phyloP scores from a whole-genome alignment of 2,888 invertebrate species.

The Cheilosia scutellata region DNA sequence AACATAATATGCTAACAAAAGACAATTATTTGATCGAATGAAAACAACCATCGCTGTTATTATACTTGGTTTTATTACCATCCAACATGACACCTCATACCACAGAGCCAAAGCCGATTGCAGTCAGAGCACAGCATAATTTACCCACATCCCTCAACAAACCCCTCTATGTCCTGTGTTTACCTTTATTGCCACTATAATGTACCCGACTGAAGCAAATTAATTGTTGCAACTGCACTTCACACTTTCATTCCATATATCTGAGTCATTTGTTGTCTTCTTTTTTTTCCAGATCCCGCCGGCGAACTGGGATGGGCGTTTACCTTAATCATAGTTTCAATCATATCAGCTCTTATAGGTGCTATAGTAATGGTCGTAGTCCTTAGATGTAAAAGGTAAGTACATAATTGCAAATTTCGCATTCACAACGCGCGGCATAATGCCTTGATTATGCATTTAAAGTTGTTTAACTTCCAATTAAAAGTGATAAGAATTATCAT shows the following conservation, averaged over 20 bases:
- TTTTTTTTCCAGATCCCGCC: slow-evolving; percentile 81
- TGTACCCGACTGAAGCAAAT: slow-evolving; percentile 51
- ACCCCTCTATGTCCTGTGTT: slow-evolving; percentile 32
- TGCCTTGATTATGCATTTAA: slow-evolving; percentile 67
- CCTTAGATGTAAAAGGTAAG: slow-evolving; percentile 87
- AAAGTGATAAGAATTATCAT: slow-evolving; percentile 62
- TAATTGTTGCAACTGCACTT: slow-evolving; percentile 69
- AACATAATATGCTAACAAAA: slow-evolving; percentile 61
- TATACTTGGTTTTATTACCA: slow-evolving; percentile 61
- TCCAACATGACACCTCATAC: slow-evolving; percentile 63
- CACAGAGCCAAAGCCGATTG: slow-evolving; percentile 56
- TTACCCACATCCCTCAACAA: slow-evolving; percentile 13
- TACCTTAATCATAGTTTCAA: slow-evolving; percentile 89
- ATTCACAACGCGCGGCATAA: slow-evolving; percentile 32
- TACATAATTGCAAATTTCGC: slow-evolving; percentile 55
- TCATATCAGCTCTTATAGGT: slow-evolving; percentile 89
- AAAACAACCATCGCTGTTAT: slow-evolving; percentile 44
- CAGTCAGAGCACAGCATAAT: slow-evolving; percentile 53
- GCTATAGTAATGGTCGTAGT: slow-evolving; percentile 90
- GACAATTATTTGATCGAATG: slow-evolving; percentile 57
- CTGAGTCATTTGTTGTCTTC: slow-evolving; percentile 46
- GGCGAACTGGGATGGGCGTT: slow-evolving; percentile 87
- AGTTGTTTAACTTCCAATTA: slow-evolving; percentile 64
- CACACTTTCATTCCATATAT: slow-evolving; percentile 64
- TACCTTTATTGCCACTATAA: slow-evolving; percentile 40